Evolutionary conservation across 1,140 invertebrate genomes (phyloP), one percentile per base, ranked within the genome.

Genomic region (Drosophila guanche): DNA sequence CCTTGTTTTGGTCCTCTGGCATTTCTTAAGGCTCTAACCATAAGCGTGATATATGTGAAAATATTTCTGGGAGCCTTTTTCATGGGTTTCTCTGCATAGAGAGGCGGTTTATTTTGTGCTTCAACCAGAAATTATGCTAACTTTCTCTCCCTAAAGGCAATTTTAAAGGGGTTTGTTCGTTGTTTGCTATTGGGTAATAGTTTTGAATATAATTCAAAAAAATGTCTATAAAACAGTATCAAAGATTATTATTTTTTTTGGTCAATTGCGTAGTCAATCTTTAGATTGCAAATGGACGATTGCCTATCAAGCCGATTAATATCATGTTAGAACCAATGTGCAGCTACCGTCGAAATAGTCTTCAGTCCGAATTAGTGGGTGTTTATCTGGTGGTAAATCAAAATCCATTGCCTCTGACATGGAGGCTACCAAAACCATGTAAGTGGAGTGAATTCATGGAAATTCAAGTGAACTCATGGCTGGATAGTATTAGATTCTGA

Each of bases 261-360:
- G n/a, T n/a, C n/a, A n/a, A n/a, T n/a, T n/a, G n/a, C n/a, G n/a
- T n/a, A n/a, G n/a, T n/a, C n/a, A n/a, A n/a, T n/a, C n/a, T n/a
- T n/a, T n/a, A n/a, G n/a, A n/a, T n/a, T n/a, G n/a, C n/a, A n/a
- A n/a, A n/a, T n/a, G n/a, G n/a, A n/a, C n/a, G n/a, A n/a, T n/a
- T n/a, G n/a, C n/a, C n/a, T 75, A 86, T 80, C 81, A 84, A 86
- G 77, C 63, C 69, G 65, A 80, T 80, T 85, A 85, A 85, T 86
- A 76, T 86, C 73, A 81, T 86, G 80, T 86, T 85, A 77, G 65
- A 62, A 74, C 71, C 67, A 79, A 73, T 76, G 55, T 80, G 80
- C 62, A 67, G 55, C 52, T 51, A 42, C 58, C 73, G 59, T 61
- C 43, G 42, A 54, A 61, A 78, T 55, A 57, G 58, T 42, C 33